Conservation (phyloP, 2,888 invertebrate species). For the Agapetus fuscipes region DNA sequence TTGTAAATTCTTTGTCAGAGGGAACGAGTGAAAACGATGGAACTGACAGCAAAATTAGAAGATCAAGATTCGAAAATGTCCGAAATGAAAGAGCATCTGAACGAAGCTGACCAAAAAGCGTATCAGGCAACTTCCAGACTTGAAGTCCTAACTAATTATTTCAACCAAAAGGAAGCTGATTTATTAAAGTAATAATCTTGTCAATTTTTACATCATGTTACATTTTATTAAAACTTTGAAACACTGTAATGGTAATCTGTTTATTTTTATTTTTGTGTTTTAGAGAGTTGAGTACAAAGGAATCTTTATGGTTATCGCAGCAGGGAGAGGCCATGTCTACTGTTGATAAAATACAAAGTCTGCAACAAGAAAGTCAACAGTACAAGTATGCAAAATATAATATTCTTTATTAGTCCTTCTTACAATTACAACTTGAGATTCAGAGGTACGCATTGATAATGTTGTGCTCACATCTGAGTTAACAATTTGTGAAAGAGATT, state of each 20-base stretch:
- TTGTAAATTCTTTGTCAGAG: conserved; percentile 5
- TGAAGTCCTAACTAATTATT: conserved; percentile 79
- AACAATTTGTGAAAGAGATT: too few relatives aligned
- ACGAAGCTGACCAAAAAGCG: conserved; percentile 41
- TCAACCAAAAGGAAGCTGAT: conserved; percentile 82
- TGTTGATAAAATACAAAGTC: conserved; percentile 63
- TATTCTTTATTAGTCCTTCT: too few relatives aligned
- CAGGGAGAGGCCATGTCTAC: conserved; percentile 75
- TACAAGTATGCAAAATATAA: conserved; percentile 51
- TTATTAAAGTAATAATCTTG: conserved; percentile 59
- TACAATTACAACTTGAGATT: too few relatives aligned
- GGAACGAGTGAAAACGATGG: conserved; percentile 7
- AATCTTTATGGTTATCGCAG: conserved; percentile 68
- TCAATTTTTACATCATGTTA: background rate
- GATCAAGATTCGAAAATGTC: conserved; percentile 39
- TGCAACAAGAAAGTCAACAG: conserved; percentile 72
- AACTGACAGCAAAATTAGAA: conserved; percentile 25
- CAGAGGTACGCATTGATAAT: too few relatives aligned
- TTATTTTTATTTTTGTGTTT: too few relatives aligned
- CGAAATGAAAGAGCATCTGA: conserved; percentile 46
- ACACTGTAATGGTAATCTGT: background rate
- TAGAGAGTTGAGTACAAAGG: conserved; percentile 67
- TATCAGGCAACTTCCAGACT: conserved; percentile 72
- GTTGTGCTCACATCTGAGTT: too few relatives aligned
- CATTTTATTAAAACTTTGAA: background rate